phyloP scores from a whole-genome alignment of 2,797 vertebrate species.

The Helarctos malayanus region DNA sequence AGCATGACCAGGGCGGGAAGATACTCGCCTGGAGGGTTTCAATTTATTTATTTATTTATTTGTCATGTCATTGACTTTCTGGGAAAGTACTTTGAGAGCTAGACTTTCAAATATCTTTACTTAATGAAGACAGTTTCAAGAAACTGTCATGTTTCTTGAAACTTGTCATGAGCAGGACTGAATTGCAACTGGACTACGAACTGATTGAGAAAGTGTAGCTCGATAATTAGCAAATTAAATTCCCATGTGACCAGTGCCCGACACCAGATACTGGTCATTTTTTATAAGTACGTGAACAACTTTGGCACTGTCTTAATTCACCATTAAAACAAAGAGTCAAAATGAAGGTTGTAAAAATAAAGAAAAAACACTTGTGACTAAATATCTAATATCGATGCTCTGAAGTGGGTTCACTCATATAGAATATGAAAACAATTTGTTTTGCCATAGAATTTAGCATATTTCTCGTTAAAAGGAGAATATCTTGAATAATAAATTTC shows the following conservation, averaged over 20 bases:
- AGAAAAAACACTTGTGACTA: not conserved
- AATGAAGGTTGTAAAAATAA: not conserved
- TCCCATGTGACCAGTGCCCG: not conserved
- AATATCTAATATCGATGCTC: not conserved
- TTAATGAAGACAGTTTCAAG: not conserved
- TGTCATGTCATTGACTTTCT: rapidly evolving
- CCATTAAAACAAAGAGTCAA: not conserved
- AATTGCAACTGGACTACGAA: not conserved
- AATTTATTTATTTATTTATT: not conserved
- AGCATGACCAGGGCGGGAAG: rapidly evolving
- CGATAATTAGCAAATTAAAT: not conserved
- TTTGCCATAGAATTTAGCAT: not conserved
- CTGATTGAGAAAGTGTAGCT: not conserved
- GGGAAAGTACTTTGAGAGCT: not conserved
- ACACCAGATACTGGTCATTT: not conserved
- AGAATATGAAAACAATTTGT: not conserved
- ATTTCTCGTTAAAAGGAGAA: slow-evolving; percentile 59
- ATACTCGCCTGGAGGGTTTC: rapidly evolving
- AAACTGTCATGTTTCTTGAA: not conserved
- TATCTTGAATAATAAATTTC: slow-evolving; percentile 79
- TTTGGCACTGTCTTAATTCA: not conserved
- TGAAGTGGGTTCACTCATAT: not conserved
- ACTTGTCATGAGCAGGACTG: not conserved
- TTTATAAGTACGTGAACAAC: not conserved
- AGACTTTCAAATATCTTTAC: not conserved